Evolutionary conservation across 2,888 invertebrate genomes (phyloP).

Genomic region (Graphium colonna): DNA sequence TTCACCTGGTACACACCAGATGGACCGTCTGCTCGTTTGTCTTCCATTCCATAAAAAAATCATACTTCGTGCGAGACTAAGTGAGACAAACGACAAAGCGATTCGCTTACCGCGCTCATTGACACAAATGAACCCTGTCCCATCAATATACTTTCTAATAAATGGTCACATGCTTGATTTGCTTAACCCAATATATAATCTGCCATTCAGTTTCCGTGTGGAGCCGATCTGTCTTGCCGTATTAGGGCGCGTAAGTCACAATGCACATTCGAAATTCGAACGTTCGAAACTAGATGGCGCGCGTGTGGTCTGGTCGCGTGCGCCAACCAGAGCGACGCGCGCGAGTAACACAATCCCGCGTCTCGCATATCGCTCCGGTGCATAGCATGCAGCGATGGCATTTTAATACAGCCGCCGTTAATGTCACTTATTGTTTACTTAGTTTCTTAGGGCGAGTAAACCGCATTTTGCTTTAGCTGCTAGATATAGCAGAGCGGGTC

Average conservation of each 20-base stretch:
- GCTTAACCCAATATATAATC: conserved; percentile 18
- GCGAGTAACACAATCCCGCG: conserved; percentile 74
- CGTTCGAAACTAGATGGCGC: conserved; percentile 62
- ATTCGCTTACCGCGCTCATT: not conserved
- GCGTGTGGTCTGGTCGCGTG: conserved; percentile 78
- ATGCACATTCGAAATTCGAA: conserved; percentile 44
- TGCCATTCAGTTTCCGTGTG: conserved; percentile 22
- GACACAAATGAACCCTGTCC: conserved; percentile 9
- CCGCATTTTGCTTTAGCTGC: conserved; percentile 38
- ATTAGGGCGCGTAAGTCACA: conserved; percentile 25
- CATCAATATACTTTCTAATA: conserved; percentile 6
- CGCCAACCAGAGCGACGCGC: conserved; percentile 77
- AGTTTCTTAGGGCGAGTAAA: conserved; percentile 55
- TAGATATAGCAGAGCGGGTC: conserved; percentile 14
- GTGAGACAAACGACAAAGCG: too few relatives aligned
- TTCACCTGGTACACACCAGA: too few relatives aligned
- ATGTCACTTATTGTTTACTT: conserved; percentile 76
- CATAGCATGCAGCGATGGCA: conserved; percentile 74
- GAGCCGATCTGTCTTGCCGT: conserved; percentile 19
- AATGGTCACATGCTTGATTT: conserved; percentile 18
- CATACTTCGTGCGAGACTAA: not conserved
- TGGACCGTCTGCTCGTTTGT: too few relatives aligned
- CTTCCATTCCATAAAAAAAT: too few relatives aligned
- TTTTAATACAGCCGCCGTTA: conserved; percentile 69
- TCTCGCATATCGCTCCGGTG: conserved; percentile 57